phyloP scores from a whole-genome alignment of 2,888 invertebrate species.

The Parapristionchus giblindavisi region DNA sequence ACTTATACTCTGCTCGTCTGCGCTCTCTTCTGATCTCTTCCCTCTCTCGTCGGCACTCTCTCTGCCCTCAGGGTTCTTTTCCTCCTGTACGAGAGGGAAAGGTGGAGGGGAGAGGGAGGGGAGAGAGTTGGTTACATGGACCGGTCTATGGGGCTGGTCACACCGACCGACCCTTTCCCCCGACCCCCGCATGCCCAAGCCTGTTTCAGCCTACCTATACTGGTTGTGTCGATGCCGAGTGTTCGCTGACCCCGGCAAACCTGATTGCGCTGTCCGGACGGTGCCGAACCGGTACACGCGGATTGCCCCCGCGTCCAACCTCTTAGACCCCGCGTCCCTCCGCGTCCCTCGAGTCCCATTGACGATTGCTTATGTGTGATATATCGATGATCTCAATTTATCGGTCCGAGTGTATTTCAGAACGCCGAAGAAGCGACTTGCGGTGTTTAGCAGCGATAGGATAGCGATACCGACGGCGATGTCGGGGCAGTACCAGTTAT shows the following conservation, averaged over 20 bases:
- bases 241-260: no score
- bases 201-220: no score
- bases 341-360: not conserved
- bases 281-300: no score
- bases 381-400: not conserved
- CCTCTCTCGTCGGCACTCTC: constrained; percentile 18
- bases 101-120: no score
- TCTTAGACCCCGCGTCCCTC: not conserved
- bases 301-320: constrained; percentile 6
- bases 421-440: not conserved
- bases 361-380: no score
- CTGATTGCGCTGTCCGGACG: no score
- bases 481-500: constrained; percentile 17
- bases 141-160: no score
- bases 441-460: constrained; percentile 31
- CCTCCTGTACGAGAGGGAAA: not conserved
- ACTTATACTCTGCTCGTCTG: not conserved
- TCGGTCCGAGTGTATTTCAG: not conserved
- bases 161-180: no score
- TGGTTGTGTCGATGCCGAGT: no score
- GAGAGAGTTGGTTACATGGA: no score
- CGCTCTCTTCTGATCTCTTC: constrained; percentile 16
- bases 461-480: not conserved
- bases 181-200: no score
- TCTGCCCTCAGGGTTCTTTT: constrained; percentile 15